Evolutionary conservation across 2,113 vertebrate species (phyloP).

Genomic region (Spea bombifrons): DNA sequence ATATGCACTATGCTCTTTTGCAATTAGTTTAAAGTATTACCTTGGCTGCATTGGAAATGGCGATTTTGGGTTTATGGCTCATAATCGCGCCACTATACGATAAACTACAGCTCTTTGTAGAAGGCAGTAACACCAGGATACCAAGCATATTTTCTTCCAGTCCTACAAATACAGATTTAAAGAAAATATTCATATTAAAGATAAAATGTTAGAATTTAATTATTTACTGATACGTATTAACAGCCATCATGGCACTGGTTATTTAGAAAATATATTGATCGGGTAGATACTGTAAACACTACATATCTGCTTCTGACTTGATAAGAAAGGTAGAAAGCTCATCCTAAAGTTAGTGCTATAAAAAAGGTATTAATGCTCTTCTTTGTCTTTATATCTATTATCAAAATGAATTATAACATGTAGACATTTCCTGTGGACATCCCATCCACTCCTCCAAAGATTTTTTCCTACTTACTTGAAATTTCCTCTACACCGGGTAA

Average conservation of each 20-base stretch:
- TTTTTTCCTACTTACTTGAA: conserved; percentile 19
- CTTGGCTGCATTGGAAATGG: conserved; percentile 28
- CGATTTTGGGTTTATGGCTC: conserved; percentile 9
- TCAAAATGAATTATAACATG: background rate
- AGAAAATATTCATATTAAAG: conserved; percentile 1
- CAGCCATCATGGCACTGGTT: too few species aligned
- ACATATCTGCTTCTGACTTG: too few species aligned
- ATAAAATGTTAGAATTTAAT: background rate
- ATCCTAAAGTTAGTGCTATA: too few species aligned
- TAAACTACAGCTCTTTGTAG: background rate
- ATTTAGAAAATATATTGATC: too few species aligned
- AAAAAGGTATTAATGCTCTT: too few species aligned
- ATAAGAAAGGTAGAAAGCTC: too few species aligned
- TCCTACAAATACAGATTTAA: background rate
- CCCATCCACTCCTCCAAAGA: background rate
- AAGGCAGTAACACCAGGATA: conserved; percentile 30
- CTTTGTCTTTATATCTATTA: too few species aligned
- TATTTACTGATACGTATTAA: too few species aligned
- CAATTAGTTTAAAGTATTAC: background rate
- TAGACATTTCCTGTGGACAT: background rate
- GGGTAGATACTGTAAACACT: too few species aligned
- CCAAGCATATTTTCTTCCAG: conserved; percentile 30
- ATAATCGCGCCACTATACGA: conserved; percentile 10
- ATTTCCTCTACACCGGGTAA: background rate
- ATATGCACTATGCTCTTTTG: too few species aligned